Conservation (phyloP, 2,113 vertebrate species). For the Triplophysa tibetana region DNA sequence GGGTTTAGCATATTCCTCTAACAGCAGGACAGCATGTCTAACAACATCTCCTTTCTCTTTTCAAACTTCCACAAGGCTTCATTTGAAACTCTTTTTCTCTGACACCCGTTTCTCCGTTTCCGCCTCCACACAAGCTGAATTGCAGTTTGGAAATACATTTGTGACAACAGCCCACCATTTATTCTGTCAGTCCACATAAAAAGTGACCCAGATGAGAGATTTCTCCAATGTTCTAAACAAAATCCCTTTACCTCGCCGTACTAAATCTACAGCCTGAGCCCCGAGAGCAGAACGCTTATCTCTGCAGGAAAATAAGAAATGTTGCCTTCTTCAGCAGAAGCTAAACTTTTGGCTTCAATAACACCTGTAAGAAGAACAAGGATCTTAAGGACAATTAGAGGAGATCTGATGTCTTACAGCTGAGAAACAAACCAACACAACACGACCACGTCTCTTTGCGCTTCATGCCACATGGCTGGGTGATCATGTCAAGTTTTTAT, state of each 20-base stretch:
- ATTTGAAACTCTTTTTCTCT: conserved; percentile 3
- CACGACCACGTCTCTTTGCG: background rate
- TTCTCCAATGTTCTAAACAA: background rate
- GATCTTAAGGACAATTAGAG: background rate
- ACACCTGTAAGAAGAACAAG: background rate
- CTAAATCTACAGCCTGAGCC: background rate
- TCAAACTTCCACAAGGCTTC: background rate
- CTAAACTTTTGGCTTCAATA: background rate
- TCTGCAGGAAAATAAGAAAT: background rate
- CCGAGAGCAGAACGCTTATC: background rate
- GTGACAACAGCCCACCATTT: conserved; percentile 14
- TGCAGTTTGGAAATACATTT: conserved; percentile 25
- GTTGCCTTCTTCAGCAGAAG: background rate
- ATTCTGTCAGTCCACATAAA: conserved; percentile 25
- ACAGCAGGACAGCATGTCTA: background rate
- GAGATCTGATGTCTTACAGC: background rate
- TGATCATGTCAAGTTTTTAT: too few species aligned
- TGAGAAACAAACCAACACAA: background rate
- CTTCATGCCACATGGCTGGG: background rate
- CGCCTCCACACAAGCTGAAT: conserved; percentile 16
- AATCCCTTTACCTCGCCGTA: background rate
- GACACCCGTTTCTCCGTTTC: background rate
- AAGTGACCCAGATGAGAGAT: background rate
- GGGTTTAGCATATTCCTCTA: background rate
- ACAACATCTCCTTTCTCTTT: background rate